Evolutionary conservation across 1,140 invertebrate genomes (phyloP).

Genomic region (Schlechtendalia chinensis): DNA sequence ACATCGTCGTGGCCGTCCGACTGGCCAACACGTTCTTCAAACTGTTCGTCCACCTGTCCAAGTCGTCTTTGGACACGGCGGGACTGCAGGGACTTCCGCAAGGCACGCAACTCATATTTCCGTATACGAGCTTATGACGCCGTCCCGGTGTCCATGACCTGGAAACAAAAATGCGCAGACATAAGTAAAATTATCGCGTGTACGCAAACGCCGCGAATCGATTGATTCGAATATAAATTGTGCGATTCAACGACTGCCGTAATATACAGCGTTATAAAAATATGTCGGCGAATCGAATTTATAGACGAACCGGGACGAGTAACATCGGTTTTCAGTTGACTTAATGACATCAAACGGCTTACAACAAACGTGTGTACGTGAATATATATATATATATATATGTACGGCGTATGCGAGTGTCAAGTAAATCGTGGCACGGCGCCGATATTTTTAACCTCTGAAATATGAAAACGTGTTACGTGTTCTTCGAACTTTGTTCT

Average conservation of each 20-base stretch:
- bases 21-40: conserved; percentile 35
- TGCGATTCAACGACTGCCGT: neutral
- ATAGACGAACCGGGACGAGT: too few relatives aligned
- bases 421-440: too few relatives aligned
- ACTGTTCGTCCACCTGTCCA: conserved; percentile 40
- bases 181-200: neutral
- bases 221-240: neutral
- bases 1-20: conserved; percentile 1
- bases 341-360: too few relatives aligned
- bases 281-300: too few relatives aligned
- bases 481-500: too few relatives aligned
- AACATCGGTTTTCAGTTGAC: too few relatives aligned
- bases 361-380: too few relatives aligned
- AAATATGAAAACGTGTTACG: too few relatives aligned
- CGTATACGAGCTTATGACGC: neutral
- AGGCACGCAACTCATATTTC: conserved; percentile 21
- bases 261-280: neutral
- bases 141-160: neutral
- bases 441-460: too few relatives aligned
- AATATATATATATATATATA: too few relatives aligned
- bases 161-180: neutral
- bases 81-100: conserved; percentile 26
- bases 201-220: neutral
- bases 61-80: conserved; percentile 25
- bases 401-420: too few relatives aligned